Percentiles rank a stretch among this genome's conserved stretches.
Conservation (phyloP, 2,797 vertebrate species). For the Arnoldichthys spilopterus region DNA sequence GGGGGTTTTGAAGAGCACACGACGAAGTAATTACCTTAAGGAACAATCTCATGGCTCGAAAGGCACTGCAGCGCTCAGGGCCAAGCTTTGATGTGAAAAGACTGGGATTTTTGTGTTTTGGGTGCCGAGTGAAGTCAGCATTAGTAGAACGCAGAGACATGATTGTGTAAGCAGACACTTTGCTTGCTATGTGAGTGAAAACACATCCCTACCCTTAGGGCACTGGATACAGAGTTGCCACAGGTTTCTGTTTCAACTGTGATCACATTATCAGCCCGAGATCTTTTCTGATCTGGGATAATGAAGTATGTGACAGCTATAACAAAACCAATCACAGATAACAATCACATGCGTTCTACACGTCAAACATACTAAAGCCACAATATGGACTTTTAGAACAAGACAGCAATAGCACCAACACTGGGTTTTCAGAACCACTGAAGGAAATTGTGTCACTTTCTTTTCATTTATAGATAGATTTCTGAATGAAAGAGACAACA, state of each 20-base stretch:
- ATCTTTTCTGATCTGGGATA: neutral
- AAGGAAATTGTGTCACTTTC: neutral
- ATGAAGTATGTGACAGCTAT: neutral
- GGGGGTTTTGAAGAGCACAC: slow-evolving; percentile 19
- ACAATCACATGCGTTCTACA: neutral
- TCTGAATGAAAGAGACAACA: neutral
- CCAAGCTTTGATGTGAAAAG: neutral
- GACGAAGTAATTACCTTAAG: slow-evolving; percentile 28
- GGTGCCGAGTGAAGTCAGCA: slow-evolving; percentile 6
- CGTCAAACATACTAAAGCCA: neutral
- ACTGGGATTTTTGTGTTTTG: slow-evolving; percentile 15
- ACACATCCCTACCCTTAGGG: neutral
- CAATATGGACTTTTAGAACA: neutral
- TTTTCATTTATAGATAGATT: neutral
- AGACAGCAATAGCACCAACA: neutral
- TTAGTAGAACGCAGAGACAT: neutral
- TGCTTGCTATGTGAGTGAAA: neutral
- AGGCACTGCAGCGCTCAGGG: neutral
- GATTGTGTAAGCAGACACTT: slow-evolving; percentile 7
- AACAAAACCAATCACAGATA: neutral
- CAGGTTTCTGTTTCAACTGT: neutral
- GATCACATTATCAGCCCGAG: no score
- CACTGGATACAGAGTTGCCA: neutral
- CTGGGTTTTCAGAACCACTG: neutral
- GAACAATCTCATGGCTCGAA: slow-evolving; percentile 8